Evolutionary conservation across 1,140 invertebrate species (phyloP), one percentile per base, ranked within the genome.

Genomic region (Chironomus tepperi): DNA sequence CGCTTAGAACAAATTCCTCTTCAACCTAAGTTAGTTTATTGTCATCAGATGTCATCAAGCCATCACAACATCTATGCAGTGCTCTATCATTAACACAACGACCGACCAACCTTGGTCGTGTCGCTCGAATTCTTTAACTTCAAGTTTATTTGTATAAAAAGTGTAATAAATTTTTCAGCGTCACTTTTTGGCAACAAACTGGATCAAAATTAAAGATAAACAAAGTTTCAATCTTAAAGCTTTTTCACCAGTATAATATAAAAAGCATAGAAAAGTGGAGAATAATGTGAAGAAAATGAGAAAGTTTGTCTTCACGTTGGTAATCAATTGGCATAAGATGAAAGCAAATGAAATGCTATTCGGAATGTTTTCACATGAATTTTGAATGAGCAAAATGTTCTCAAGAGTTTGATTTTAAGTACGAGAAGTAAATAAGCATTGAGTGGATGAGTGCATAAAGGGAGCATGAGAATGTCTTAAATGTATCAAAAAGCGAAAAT

Each of bases 401-500:
- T 57, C 47, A n/a, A n/a, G 47, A 57, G n/a, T 57, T 57, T 57
- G 47, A 57, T 57, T 57, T 57, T 57, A n/a, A 57, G 47, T 57
- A n/a, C 0, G 47, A 12, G 47, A 12, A n/a, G 47, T n/a, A 57
- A 57, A 57, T 34, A 34, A 34, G 24, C 1, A 34, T 2, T 34
- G 24, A 34, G 24, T 34, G 24, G 24, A 34, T 34, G 24, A 34
- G 24, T 34, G 24, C 24, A 34, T 34, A n/a, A n/a, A n/a, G n/a
- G n/a, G 24, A 34, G 24, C 1, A 34, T 34, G n/a, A 2, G 24
- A 5, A 34, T 34, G 5, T 34, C 24, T 34, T 34, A 5, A 34
- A 34, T 2, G 24, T 5, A 34, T 34, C 24, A 34, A 5, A 34
- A 34, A 34, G n/a, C 5, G 24, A 34, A 34, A 34, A 34, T 34